phyloP scores from a whole-genome alignment of 2,888 invertebrate species.

The Tachystola acroxantha region DNA sequence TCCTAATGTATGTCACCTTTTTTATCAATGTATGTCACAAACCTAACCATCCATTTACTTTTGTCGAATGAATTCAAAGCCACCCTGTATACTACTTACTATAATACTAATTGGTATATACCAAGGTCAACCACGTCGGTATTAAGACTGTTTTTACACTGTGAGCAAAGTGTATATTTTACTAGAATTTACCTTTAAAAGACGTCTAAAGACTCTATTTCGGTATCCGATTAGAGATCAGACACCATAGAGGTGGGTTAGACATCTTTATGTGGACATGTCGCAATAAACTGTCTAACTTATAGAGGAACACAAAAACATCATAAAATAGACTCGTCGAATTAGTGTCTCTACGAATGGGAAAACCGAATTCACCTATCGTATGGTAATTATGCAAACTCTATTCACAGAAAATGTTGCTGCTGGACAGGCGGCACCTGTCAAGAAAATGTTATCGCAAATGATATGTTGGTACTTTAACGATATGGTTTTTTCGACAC shows the following conservation, averaged over 20 bases:
- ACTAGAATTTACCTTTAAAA: constrained; percentile 19
- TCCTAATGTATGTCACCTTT: too few species aligned
- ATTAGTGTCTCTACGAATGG: constrained; percentile 57
- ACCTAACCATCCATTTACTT: too few species aligned
- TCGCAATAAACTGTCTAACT: constrained; percentile 55
- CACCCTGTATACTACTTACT: too few species aligned
- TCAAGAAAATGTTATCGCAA: too few species aligned
- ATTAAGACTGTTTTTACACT: too few species aligned
- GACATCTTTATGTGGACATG: constrained; percentile 53
- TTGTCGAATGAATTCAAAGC: too few species aligned
- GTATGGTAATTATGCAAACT: constrained; percentile 60
- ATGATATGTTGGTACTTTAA: too few species aligned
- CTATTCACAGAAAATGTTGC: constrained; percentile 11
- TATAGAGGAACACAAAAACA: constrained; percentile 46
- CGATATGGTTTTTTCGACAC: too few species aligned
- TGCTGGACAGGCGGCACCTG: too few species aligned
- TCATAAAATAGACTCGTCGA: constrained; percentile 57
- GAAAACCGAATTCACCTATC: constrained; percentile 47
- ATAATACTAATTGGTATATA: too few species aligned
- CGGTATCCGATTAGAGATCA: constrained; percentile 39
- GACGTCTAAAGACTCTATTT: constrained; percentile 28
- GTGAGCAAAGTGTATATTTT: constrained; percentile 23
- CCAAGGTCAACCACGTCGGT: too few species aligned
- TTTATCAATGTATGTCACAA: too few species aligned
- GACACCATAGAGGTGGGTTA: constrained; percentile 38